Base-by-base conservation (phyloP, 1,140 invertebrate genomes). In the Phenacoccus solenopsis region DNA sequence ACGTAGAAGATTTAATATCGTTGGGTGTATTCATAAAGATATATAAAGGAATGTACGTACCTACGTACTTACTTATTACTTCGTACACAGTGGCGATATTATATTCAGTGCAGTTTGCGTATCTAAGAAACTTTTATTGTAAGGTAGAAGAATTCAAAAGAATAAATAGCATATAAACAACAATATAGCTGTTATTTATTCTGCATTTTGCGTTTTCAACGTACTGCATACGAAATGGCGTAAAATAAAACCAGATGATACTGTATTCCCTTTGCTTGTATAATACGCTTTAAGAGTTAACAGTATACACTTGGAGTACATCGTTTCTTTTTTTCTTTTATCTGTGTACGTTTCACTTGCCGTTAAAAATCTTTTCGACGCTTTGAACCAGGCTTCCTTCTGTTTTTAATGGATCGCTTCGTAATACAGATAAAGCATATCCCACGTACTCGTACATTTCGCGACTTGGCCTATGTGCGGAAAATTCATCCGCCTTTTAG, bases 131-230 rank as follows among this genome's bases (percentile, higher is more conserved):
- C 38, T 49, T 49, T 49, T 49, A 49, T 49, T n/a, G 38, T 49
- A n/a, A 49, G 38, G 38, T 49, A 49, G 20, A 49, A 49, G 38
- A 49, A 49, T 49, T 49, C 38, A 49, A 49, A 49, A 49, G 38
- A 49, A 49, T 49, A 49, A 49, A 49, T 49, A 49, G 38, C 38
- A 49, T 49, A 49, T 49, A 49, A 49, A 49, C 38, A 49, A 49
- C 38, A 49, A 49, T 49, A 49, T 49, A 49, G 38, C 38, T 49
- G 38, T 49, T 49, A 49, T 49, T 49, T 49, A 49, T 49, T 49
- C 38, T 49, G 38, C 38, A 49, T 49, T 49, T 49, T 49, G 38
- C 38, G 5, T 49, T 49, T 49, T 49, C 20, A 49, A 49, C 38
- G 38, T 49, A 49, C 38, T 49, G 38, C 38, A 49, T 49, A 49